A percentile compares a stretch with the other conserved stretches of the same genome.
Conservation (phyloP, 1,140 invertebrate species). For the Drosophila carrolli region DNA sequence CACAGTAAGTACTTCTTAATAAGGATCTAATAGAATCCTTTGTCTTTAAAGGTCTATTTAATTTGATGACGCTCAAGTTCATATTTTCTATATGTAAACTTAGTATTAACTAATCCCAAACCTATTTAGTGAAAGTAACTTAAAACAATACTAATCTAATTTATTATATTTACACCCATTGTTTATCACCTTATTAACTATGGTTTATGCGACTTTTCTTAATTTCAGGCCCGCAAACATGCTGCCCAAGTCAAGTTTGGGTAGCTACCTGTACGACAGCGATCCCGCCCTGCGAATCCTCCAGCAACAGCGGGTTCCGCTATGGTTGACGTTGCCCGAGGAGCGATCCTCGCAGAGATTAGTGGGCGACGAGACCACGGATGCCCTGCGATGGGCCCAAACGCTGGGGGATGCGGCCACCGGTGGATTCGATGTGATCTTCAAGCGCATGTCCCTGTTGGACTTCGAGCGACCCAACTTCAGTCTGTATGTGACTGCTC, state of each 20-base stretch:
- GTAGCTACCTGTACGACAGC: constrained; percentile 70
- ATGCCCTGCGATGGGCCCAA: constrained; percentile 77
- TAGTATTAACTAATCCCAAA: too few species aligned
- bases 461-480: constrained; percentile 70
- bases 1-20: constrained; percentile 63
- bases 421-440: constrained; percentile 76
- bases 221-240: constrained; percentile 56
- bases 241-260: constrained; percentile 58
- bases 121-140: too few species aligned
- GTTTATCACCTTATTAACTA: too few species aligned
- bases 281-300: constrained; percentile 67
- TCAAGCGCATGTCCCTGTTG: constrained; percentile 61
- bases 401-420: constrained; percentile 79
- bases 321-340: constrained; percentile 75
- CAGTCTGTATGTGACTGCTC: constrained; percentile 67
- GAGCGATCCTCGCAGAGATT: constrained; percentile 38
- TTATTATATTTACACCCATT: too few species aligned
- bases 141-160: too few species aligned
- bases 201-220: not conserved
- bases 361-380: constrained; percentile 62
- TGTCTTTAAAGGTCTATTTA: too few species aligned
- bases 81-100: too few species aligned
- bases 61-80: too few species aligned
- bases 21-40: too few species aligned
- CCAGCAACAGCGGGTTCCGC: constrained; percentile 61